These are phyloP conservation scores for Stictocephala bisonia DNA, from an alignment of 2,888 invertebrate species.

Conservation along the genomic window DNA sequence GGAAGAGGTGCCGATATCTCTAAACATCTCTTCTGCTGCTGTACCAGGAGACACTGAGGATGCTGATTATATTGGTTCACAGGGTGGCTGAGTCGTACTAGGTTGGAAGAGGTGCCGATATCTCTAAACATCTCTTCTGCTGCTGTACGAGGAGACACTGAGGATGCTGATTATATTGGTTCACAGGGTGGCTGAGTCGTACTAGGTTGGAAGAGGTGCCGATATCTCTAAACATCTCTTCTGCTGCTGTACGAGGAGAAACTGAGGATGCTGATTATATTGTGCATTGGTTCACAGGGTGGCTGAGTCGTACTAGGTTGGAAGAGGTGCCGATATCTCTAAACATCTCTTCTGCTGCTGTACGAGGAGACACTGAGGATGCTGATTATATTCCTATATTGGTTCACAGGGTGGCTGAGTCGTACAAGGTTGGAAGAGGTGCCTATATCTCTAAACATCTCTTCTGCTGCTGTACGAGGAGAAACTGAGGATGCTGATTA, in stretches of 20 bases:
- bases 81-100: constrained; percentile 59
- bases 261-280: constrained; percentile 65
- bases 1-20: constrained; percentile 57
- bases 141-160: constrained; percentile 65
- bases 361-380: constrained; percentile 65
- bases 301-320: constrained; percentile 57
- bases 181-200: constrained; percentile 60
- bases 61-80: constrained; percentile 65
- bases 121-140: constrained; percentile 64
- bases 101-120: constrained; percentile 58
- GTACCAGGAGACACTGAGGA: constrained; percentile 65
- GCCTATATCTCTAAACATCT: constrained; percentile 61
- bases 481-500: constrained; percentile 66
- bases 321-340: constrained; percentile 57
- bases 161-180: constrained; percentile 66
- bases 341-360: constrained; percentile 65
- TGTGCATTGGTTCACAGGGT: no score
- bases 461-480: constrained; percentile 65
- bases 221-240: constrained; percentile 62
- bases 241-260: constrained; percentile 65
- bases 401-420: constrained; percentile 58
- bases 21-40: constrained; percentile 65
- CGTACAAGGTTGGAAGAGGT: constrained; percentile 57
- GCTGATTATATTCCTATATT: constrained; percentile 65
- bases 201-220: constrained; percentile 57